A percentile compares a stretch with the other conserved stretches of the same genome.
Conservation (phyloP, 2,113 vertebrate species). For the Zosterops lateralis region DNA sequence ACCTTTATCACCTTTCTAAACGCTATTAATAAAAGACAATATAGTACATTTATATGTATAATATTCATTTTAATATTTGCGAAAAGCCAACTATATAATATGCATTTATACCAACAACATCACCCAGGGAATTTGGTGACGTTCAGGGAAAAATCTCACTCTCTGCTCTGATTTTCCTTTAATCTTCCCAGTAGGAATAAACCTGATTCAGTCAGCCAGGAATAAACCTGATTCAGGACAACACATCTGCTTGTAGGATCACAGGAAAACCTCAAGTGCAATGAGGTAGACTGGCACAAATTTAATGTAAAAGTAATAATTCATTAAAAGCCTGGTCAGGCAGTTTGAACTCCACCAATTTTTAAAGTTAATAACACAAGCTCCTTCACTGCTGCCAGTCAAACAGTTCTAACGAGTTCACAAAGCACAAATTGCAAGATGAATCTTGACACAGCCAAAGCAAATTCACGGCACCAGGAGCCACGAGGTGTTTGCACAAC, state of each 20-base stretch:
- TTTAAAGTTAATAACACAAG: too few species aligned
- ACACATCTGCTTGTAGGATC: not conserved
- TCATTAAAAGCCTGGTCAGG: not conserved
- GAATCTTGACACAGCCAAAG: not conserved
- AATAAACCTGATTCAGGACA: not conserved
- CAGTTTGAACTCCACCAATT: not conserved
- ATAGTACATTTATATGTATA: too few species aligned
- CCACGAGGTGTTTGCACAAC: not conserved
- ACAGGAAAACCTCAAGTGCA: not conserved
- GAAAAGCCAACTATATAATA: too few species aligned
- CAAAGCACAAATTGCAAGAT: not conserved
- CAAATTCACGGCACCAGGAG: fast-evolving
- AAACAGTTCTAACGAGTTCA: not conserved
- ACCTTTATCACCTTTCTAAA: too few species aligned
- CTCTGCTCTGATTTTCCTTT: not conserved
- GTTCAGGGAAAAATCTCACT: not conserved
- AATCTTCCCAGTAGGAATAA: not conserved
- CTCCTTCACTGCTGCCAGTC: fast-evolving
- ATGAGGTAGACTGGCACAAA: not conserved
- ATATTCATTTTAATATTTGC: too few species aligned
- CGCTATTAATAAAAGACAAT: too few species aligned
- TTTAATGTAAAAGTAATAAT: fast-evolving
- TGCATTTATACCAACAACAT: too few species aligned
- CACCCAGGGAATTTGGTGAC: fast-evolving
- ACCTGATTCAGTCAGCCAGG: not conserved